Conservation (phyloP, 2,797 vertebrate genomes). For the Syngnathus acus region DNA sequence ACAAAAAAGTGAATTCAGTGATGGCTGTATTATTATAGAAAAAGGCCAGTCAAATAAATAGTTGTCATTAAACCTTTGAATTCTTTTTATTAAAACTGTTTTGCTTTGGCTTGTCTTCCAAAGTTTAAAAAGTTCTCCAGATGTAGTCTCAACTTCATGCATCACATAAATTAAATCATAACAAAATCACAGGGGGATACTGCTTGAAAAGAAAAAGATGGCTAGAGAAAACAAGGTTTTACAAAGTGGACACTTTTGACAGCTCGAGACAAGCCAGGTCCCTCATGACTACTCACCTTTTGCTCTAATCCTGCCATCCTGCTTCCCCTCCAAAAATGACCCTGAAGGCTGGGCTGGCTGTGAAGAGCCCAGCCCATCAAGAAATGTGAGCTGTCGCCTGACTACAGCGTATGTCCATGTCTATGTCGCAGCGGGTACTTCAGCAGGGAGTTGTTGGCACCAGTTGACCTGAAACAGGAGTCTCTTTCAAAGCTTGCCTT, state of each 20-base stretch:
- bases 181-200: conserved; percentile 32
- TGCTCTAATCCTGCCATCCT: conserved; percentile 24
- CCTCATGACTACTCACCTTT: conserved; percentile 41
- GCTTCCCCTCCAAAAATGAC: conserved; percentile 48
- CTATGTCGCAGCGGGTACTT: neutral
- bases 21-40: conserved; percentile 12
- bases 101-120: conserved; percentile 25
- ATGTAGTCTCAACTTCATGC: conserved; percentile 21
- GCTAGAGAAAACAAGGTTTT: conserved; percentile 4
- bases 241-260: conserved; percentile 36
- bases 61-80: conserved; percentile 17
- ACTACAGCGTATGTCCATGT: conserved; percentile 24
- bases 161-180: conserved; percentile 38
- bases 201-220: conserved; percentile 2
- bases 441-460: conserved; percentile 56
- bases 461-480: conserved; percentile 54
- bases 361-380: conserved; percentile 52
- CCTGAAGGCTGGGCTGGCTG: conserved; percentile 43
- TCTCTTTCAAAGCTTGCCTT: conserved; percentile 56
- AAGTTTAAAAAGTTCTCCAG: conserved; percentile 27
- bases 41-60: conserved; percentile 16
- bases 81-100: conserved; percentile 23
- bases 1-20: neutral
- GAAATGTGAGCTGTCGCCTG: conserved; percentile 40
- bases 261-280: conserved; percentile 19